A percentile compares a stretch with the other conserved stretches of the same genome.
Conservation (phyloP, 2,888 invertebrate genomes). For the Anthrax anthrax region DNA sequence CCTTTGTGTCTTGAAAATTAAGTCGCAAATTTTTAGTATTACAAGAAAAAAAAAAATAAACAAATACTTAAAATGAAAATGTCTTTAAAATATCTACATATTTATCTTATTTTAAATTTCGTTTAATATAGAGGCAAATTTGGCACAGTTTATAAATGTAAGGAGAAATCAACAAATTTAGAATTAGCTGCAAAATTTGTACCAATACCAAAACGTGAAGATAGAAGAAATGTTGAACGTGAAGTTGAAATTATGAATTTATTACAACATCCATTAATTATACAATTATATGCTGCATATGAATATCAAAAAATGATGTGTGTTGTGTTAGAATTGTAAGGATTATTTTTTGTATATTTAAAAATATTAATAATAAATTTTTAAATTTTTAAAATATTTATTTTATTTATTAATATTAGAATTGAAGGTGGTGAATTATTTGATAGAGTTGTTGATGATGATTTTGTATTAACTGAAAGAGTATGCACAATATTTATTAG, state of each 20-base stretch:
- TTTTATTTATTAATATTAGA: conserved; percentile 43
- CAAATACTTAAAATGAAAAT: too few relatives aligned
- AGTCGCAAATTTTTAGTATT: too few relatives aligned
- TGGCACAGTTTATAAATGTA: conserved; percentile 88
- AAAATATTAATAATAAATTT: background rate
- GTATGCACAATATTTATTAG: conserved; percentile 94
- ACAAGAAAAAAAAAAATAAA: too few relatives aligned
- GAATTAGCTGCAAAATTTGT: conserved; percentile 89
- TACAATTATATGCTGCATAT: conserved; percentile 95
- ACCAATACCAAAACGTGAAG: conserved; percentile 68
- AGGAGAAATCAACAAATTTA: conserved; percentile 65
- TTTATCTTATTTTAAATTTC: too few relatives aligned
- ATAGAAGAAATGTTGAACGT: conserved; percentile 79
- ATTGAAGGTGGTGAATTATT: conserved; percentile 97
- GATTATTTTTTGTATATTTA: conserved; percentile 7
- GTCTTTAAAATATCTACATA: too few relatives aligned
- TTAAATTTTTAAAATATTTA: conserved; percentile 1
- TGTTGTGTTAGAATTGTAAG: conserved; percentile 95
- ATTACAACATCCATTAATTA: conserved; percentile 85
- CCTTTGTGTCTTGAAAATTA: too few relatives aligned
- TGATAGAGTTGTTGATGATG: conserved; percentile 96
- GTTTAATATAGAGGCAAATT: conserved; percentile 70
- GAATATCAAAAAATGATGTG: conserved; percentile 90
- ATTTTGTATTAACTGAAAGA: conserved; percentile 91
- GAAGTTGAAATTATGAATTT: conserved; percentile 95